Evolutionary conservation across 2,888 invertebrate genomes (phyloP).

Genomic region (Congeria kusceri): DNA sequence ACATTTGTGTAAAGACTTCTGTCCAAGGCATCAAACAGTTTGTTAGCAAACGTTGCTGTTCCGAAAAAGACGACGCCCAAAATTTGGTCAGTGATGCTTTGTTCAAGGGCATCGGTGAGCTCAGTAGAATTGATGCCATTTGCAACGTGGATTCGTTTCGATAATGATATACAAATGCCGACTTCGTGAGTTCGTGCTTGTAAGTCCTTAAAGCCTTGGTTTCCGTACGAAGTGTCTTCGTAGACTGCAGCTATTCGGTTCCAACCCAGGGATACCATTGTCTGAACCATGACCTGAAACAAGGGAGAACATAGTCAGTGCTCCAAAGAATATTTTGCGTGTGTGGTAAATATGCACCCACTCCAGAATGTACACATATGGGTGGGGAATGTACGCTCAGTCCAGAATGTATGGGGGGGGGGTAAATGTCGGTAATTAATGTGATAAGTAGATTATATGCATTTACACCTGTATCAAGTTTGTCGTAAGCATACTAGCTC

Average conservation of each 20-base stretch:
- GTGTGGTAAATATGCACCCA: no score
- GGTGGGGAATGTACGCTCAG: no score
- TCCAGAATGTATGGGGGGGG: no score
- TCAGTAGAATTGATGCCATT: constrained; percentile 7
- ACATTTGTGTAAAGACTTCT: neutral
- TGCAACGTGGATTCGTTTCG: neutral
- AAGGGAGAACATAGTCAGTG: no score
- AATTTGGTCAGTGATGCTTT: constrained; percentile 4
- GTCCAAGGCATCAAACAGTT: constrained; percentile 17
- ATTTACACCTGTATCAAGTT: no score
- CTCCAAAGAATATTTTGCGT: no score
- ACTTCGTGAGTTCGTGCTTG: constrained; percentile 6
- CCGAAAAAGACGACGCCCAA: constrained; percentile 29
- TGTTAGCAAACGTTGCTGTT: constrained; percentile 9
- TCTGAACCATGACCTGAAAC: constrained; percentile 56
- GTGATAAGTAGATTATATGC: no score
- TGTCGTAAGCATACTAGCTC: no score
- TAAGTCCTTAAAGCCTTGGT: constrained; percentile 33
- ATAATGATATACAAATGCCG: constrained; percentile 53
- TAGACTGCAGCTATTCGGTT: constrained; percentile 67
- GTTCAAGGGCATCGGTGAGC: constrained; percentile 3
- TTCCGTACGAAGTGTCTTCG: constrained; percentile 59
- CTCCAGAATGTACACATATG: no score
- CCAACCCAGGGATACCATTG: constrained; percentile 62
- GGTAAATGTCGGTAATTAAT: no score